Conservation (phyloP, 2,113 vertebrate genomes). For the Ranitomeya imitator region DNA sequence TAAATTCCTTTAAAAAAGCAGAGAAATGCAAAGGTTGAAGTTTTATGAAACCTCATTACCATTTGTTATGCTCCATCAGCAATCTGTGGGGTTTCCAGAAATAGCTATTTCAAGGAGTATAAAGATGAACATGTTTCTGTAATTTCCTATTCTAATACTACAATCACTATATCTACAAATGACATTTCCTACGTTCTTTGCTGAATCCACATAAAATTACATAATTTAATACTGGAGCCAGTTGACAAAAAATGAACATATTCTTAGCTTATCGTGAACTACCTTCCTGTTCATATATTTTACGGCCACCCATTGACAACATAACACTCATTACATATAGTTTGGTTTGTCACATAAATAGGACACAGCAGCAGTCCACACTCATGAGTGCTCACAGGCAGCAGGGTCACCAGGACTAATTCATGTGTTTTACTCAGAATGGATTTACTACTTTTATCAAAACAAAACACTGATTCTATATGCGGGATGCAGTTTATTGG, state of each 20-base stretch:
- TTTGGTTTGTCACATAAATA: slow-evolving; percentile 31
- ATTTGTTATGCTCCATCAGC: not conserved
- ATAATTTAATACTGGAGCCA: not conserved
- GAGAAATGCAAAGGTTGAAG: not conserved
- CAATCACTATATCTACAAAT: not conserved
- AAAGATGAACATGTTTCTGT: not conserved
- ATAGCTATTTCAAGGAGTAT: not conserved
- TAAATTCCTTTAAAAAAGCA: not conserved
- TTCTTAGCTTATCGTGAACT: slow-evolving; percentile 5
- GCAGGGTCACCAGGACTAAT: not conserved
- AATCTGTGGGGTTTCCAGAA: not conserved
- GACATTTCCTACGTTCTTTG: not conserved
- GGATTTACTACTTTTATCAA: slow-evolving; percentile 15
- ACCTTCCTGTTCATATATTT: not conserved
- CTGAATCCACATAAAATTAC: slow-evolving; percentile 8
- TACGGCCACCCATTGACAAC: slow-evolving; percentile 3
- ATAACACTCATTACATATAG: slow-evolving; percentile 1
- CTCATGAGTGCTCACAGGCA: not conserved
- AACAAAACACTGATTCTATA: not conserved
- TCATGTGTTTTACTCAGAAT: not conserved
- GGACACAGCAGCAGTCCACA: slow-evolving; percentile 32
- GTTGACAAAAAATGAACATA: not conserved
- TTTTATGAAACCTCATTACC: not conserved
- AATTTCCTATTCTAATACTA: not conserved
- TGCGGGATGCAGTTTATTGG: not conserved